Evolutionary conservation across 2,888 invertebrate species (phyloP), one percentile per base, ranked within the genome.

Genomic region (Leptothorax acervorum): DNA sequence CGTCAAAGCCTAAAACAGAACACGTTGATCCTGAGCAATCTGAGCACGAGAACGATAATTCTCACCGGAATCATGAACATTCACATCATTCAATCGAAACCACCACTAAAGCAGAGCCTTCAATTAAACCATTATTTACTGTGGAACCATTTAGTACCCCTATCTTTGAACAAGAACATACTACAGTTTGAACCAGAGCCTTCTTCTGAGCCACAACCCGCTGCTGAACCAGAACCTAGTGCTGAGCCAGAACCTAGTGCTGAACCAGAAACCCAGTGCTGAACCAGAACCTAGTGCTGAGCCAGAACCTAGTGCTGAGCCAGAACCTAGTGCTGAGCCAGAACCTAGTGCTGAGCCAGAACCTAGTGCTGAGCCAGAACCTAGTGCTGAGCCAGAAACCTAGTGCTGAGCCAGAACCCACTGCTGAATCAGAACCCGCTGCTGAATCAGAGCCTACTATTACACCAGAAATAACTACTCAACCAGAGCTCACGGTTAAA

Each of bases 161-260:
- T 15, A 28, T 12, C 5, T 0, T 53, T 70, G 55, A 57, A 55
- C 28, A 53, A 71, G 55, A 57, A 12, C 39, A 11, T 39, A 28
- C 68, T 39, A 12, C 12, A 3, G 31, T 11, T n/a, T 39, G 18
- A 76, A 6, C 23, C 42, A 31, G 66, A 55, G 12, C 15, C 55
- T 5, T 0, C 3, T 51, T 9, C 0, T 39, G 51, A 75, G 3
- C 94, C 95, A 86, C 90, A 93, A 84, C 95, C 95, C 9, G 82
- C 84, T n/a, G 70, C 88, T 6, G 88, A 91, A 88, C 90, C 91
- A 84, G 18, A 75, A 51, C 15, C 42, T 4, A 0, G 3, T 45
- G 18, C 0, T 31, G 31, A 74, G 3, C 94, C 95, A 87, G 90
- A 93, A 84, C 95, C 95, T 9, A 83, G 83, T 23, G 71, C 88